phyloP scores from a whole-genome alignment of 2,888 invertebrate genomes.

The Andrena bucephala region DNA sequence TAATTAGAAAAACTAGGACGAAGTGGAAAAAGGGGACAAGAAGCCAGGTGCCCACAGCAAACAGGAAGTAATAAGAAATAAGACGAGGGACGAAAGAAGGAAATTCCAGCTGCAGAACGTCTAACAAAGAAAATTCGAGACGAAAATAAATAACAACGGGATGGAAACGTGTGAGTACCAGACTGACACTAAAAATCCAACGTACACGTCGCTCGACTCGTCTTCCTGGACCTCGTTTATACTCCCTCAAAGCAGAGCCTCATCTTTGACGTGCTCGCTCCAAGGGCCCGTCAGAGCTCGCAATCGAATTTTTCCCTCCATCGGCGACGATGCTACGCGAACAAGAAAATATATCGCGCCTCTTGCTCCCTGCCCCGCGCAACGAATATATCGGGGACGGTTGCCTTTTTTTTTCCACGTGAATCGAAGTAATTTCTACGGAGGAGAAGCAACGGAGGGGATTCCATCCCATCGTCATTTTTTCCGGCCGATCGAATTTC shows the following conservation, averaged over 20 bases:
- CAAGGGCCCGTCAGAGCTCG: not conserved
- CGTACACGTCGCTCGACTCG: too few relatives aligned
- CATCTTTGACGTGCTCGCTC: not conserved
- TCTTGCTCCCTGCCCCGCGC: not conserved
- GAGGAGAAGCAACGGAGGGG: conserved; percentile 7
- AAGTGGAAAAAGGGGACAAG: too few relatives aligned
- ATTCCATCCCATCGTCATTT: conserved; percentile 48
- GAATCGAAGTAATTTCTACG: conserved; percentile 23
- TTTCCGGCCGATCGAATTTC: conserved; percentile 64
- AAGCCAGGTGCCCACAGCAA: too few relatives aligned
- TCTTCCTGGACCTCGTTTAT: too few relatives aligned
- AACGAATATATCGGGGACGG: not conserved
- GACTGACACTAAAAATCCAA: too few relatives aligned
- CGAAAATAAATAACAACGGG: too few relatives aligned
- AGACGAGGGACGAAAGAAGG: too few relatives aligned
- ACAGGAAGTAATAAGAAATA: too few relatives aligned
- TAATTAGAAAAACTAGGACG: too few relatives aligned
- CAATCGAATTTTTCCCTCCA: conserved; percentile 7
- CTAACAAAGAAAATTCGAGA: too few relatives aligned
- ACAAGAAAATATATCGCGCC: not conserved
- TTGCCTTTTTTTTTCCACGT: conserved; percentile 13
- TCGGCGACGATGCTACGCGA: not conserved
- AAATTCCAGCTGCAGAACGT: too few relatives aligned
- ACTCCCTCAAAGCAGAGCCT: not conserved
- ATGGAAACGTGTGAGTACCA: too few relatives aligned